Evolutionary conservation across 2,113 vertebrate species (phyloP), one percentile per base, ranked within the genome.

Genomic region (Hyaena hyaena): DNA sequence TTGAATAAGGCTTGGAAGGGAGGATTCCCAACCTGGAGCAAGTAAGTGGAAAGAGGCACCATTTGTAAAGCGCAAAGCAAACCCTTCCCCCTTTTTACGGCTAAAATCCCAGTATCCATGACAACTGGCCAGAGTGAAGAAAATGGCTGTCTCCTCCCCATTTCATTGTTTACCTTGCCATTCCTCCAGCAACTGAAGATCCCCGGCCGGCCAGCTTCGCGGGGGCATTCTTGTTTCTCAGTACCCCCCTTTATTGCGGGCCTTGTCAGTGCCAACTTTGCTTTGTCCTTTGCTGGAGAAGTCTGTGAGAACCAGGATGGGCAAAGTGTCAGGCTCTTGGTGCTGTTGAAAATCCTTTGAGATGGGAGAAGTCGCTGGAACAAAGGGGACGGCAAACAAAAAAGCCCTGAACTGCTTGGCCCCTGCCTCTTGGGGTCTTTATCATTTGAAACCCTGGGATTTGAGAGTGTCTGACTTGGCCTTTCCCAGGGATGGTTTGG

Each of bases 171-270:
- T 98, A 95, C 96, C 92, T 98, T 96, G 15, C 79, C 97, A 98
- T 98, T 98, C 98, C 98, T 98, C 98, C 85, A 98, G 98, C 98
- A 98, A 98, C 98, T 97, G 97, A 93, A 80, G 3, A 74, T 4
- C 0, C 83, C 79, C 74, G 95, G 97, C 95, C 97, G 95, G 96
- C 98, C 95, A 95, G 85, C 0, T 24, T 97, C 96, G 79, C 89
- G 58, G 98, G 97, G 45, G 96, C 93, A 98, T 98, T 98, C 97
- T 98, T 98, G 95, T 97, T 92, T 74, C 65, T 96, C 93, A 9
- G 0, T 71, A 2, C 88, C 83, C 80, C 94, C 96, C 98, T 98
- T 97, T 82, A 87, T 96, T 97, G 16, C 76, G 9, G 84, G 80
- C 90, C 90, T 96, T 7, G 58, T 96, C 84, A 15, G 92, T 97